A percentile compares a stretch with the other conserved stretches of the same genome.
phyloP scores from a whole-genome alignment of 2,797 vertebrate genomes.

The Xerus rutilus region DNA sequence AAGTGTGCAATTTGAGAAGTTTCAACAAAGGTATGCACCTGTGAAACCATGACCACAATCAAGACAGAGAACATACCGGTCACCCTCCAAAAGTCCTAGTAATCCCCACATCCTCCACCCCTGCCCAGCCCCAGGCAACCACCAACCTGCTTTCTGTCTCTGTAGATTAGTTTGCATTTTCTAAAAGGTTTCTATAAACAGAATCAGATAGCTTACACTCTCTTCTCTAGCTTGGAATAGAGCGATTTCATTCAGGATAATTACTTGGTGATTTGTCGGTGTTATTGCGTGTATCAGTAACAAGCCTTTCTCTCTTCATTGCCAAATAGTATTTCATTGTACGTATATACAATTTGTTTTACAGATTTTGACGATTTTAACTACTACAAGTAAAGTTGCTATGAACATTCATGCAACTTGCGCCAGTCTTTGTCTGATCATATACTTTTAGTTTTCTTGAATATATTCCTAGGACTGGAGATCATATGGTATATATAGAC shows the following conservation, averaged over 20 bases:
- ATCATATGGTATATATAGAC: not conserved
- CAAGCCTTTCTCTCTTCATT: not conserved
- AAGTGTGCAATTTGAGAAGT: not conserved
- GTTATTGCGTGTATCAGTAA: not conserved
- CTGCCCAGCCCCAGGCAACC: not conserved
- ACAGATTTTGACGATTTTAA: slow-evolving; percentile 26
- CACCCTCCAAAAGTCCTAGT: not conserved
- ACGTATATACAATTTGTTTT: not conserved
- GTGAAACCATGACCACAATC: not conserved
- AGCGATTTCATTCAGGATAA: not conserved
- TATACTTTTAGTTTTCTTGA: not conserved
- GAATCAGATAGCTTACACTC: not conserved
- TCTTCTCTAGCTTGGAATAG: not conserved
- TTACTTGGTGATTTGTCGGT: not conserved
- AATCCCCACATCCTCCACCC: too few relatives aligned
- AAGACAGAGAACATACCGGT: not conserved
- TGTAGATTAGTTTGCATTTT: not conserved
- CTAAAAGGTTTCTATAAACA: not conserved
- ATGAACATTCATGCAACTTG: not conserved
- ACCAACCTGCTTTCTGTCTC: not conserved
- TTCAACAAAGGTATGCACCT: not conserved
- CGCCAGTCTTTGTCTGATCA: not conserved
- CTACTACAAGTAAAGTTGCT: not conserved
- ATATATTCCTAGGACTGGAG: not conserved
- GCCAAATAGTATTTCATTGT: not conserved